Percentiles rank a stretch among this genome's conserved stretches.
These are phyloP conservation scores for Drosophila trichaetosa DNA, from an alignment of 2,888 invertebrate genomes.

Conservation along the genomic window DNA sequence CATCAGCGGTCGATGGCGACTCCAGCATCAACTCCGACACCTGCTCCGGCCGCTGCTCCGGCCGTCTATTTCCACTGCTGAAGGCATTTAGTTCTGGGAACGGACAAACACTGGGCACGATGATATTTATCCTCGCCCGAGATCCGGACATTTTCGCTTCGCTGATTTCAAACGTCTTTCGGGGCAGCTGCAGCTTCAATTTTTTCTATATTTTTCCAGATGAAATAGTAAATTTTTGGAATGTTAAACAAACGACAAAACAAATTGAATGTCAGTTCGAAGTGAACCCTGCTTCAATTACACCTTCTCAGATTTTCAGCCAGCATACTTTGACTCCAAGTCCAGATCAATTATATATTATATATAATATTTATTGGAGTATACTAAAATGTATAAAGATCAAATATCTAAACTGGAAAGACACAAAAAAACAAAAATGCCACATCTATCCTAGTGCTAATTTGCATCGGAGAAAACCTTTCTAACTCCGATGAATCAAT, in stretches of 20 bases:
- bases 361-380: too few species aligned
- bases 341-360: neutral
- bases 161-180: neutral
- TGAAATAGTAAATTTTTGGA: slow-evolving; percentile 1
- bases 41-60: slow-evolving; percentile 10
- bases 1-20: slow-evolving; percentile 1
- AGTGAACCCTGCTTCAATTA: neutral
- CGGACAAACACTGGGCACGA: slow-evolving; percentile 34
- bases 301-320: neutral
- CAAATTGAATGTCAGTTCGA: neutral
- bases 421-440: too few species aligned
- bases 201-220: neutral
- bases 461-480: too few species aligned
- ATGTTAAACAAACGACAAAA: slow-evolving; percentile 10
- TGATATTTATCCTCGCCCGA: slow-evolving; percentile 41
- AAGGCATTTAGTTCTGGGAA: slow-evolving; percentile 47
- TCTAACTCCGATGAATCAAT: too few species aligned
- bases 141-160: slow-evolving; percentile 30
- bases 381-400: too few species aligned
- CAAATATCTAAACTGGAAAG: too few species aligned
- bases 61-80: slow-evolving; percentile 10
- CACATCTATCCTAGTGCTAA: too few species aligned
- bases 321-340: neutral
- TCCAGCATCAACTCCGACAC: slow-evolving; percentile 8
- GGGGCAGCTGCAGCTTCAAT: neutral